These are phyloP conservation scores for Bombyx mandarina DNA, from an alignment of 1,140 invertebrate genomes.

Conservation along the genomic window DNA sequence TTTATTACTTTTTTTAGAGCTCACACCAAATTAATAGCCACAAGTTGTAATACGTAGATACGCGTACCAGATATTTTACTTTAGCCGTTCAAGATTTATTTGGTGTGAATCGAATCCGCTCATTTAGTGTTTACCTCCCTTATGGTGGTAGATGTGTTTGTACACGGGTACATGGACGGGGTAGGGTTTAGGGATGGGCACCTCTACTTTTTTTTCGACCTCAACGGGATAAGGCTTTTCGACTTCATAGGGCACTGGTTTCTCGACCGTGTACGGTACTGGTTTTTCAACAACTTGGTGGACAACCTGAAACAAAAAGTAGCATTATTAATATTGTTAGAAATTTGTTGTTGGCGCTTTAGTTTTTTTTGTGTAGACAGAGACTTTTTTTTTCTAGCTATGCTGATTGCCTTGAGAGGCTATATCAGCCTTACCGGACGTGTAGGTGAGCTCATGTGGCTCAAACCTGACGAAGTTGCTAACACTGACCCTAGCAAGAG, in stretches of 20 bases:
- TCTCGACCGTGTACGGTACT: conserved; percentile 83
- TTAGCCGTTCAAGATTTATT: conserved; percentile 1
- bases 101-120: background rate
- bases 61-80: background rate
- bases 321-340: background rate
- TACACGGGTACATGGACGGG: conserved; percentile 85
- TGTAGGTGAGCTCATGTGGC: too few relatives aligned
- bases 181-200: conserved; percentile 83
- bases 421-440: too few relatives aligned
- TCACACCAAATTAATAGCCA: conserved; percentile 15
- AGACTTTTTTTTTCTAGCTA: too few relatives aligned
- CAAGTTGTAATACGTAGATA: background rate
- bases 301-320: conserved; percentile 51
- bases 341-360: too few relatives aligned
- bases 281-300: conserved; percentile 79
- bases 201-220: conserved; percentile 83
- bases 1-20: conserved; percentile 7
- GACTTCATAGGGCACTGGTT: conserved; percentile 81
- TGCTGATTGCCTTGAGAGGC: too few relatives aligned
- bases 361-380: too few relatives aligned
- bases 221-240: conserved; percentile 85
- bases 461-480: too few relatives aligned
- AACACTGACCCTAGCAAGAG: too few relatives aligned
- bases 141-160: conserved; percentile 84
- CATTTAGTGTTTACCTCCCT: conserved; percentile 68